Evolutionary conservation across 1,140 invertebrate genomes (phyloP).

Genomic region (Brachionus asplanchnoidis): DNA sequence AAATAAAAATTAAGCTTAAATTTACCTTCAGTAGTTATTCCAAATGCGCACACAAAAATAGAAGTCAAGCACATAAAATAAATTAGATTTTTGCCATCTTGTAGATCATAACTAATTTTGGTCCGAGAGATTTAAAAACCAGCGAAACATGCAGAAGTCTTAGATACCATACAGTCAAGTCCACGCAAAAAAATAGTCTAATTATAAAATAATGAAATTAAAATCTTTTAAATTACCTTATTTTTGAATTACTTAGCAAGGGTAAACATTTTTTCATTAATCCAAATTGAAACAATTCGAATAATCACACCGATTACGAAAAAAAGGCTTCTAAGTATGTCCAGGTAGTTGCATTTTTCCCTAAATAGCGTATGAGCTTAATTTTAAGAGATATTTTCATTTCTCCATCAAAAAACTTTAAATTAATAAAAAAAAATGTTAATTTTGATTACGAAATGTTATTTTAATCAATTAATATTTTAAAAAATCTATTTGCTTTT

Average conservation of each 20-base stretch:
- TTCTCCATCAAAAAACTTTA: not conserved
- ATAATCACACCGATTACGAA: slow-evolving; percentile 10
- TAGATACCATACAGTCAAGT: slow-evolving; percentile 27
- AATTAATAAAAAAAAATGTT: not conserved
- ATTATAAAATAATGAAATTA: not conserved
- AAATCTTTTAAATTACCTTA: not conserved
- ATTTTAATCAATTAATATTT: too few species aligned
- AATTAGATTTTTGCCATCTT: slow-evolving; percentile 22
- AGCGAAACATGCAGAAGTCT: slow-evolving; percentile 11
- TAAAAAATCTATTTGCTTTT: too few species aligned
- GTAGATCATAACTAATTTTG: slow-evolving; percentile 35
- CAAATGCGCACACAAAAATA: slow-evolving; percentile 28
- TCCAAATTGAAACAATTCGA: not conserved
- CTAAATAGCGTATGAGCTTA: slow-evolving; percentile 7
- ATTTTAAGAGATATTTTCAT: not conserved
- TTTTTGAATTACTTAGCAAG: not conserved
- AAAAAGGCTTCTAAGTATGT: slow-evolving; percentile 32
- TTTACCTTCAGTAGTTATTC: slow-evolving; percentile 26
- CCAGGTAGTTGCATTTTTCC: slow-evolving; percentile 36
- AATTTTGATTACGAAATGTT: not conserved
- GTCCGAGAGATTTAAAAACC: slow-evolving; percentile 27
- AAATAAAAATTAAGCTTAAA: not conserved
- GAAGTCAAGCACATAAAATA: not conserved
- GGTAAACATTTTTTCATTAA: not conserved
- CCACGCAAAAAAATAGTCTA: slow-evolving; percentile 1